Percentiles rank a stretch among this genome's conserved stretches.
Evolutionary conservation across 2,113 vertebrate species (phyloP).

Genomic region (Campylomormyrus numenius): DNA sequence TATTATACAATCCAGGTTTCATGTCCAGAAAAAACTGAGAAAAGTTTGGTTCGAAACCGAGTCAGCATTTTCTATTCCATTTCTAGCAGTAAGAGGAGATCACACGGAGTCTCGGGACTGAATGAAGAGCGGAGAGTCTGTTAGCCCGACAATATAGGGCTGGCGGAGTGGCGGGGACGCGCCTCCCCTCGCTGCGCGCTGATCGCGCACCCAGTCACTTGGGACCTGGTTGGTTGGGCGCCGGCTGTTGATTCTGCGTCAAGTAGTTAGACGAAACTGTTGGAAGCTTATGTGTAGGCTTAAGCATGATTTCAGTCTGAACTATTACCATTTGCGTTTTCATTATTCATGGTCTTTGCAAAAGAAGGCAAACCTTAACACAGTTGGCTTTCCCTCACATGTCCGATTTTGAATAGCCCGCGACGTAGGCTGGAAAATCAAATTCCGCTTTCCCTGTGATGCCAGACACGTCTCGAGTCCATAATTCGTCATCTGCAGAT

Average conservation of each 20-base stretch:
- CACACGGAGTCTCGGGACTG: conserved; percentile 39
- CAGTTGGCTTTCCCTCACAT: background rate
- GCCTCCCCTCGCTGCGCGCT: conserved; percentile 58
- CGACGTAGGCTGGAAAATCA: background rate
- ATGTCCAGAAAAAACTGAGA: conserved; percentile 32
- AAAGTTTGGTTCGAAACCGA: conserved; percentile 28
- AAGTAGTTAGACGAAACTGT: background rate
- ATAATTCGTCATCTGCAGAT: background rate
- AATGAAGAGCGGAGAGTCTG: conserved; percentile 48
- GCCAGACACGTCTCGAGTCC: background rate
- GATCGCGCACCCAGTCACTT: conserved; percentile 50
- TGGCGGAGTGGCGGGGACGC: conserved; percentile 50
- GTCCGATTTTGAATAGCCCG: background rate
- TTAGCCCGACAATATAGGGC: conserved; percentile 52
- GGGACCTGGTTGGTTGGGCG: conserved; percentile 56
- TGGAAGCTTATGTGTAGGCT: background rate
- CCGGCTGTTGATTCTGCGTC: conserved; percentile 46
- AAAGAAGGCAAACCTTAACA: background rate
- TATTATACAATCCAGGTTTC: conserved; percentile 46
- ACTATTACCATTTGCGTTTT: background rate
- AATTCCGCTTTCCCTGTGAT: background rate
- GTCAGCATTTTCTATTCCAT: conserved; percentile 42
- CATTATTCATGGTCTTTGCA: background rate
- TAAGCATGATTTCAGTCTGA: background rate
- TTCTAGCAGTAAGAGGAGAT: conserved; percentile 29